Evolutionary conservation across 2,797 vertebrate genomes (phyloP).

Genomic region (Cossypha dichroa): DNA sequence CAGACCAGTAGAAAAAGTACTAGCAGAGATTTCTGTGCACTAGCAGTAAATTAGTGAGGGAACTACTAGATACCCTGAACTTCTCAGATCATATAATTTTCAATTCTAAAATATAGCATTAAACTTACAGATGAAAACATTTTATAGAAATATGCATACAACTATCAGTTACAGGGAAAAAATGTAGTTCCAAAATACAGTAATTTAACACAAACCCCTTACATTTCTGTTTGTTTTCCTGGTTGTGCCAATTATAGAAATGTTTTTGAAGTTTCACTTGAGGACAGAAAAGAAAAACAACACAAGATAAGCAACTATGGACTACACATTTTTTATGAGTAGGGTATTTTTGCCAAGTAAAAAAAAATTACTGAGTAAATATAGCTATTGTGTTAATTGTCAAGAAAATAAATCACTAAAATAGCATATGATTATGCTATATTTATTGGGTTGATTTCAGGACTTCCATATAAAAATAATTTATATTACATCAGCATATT

Average conservation of each 20-base stretch:
- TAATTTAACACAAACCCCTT: neutral
- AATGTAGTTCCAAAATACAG: neutral
- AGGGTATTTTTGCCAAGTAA: neutral
- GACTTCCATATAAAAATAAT: neutral
- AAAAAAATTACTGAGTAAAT: neutral
- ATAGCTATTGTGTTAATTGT: neutral
- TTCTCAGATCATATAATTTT: neutral
- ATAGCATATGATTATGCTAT: neutral
- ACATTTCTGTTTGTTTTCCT: neutral
- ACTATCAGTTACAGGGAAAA: neutral
- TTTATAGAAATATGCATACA: neutral
- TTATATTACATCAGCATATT: neutral
- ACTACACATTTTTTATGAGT: neutral
- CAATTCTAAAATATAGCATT: neutral
- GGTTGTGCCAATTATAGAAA: neutral
- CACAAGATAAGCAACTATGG: neutral
- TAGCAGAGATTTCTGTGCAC: neutral
- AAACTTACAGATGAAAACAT: neutral
- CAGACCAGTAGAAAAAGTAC: neutral
- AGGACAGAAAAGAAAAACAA: neutral
- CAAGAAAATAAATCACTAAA: neutral
- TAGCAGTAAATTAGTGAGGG: neutral
- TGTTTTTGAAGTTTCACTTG: neutral
- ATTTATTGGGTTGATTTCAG: neutral
- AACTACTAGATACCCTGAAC: neutral